Evolutionary conservation across 2,113 vertebrate genomes (phyloP).

Genomic region (Fulica atra): DNA sequence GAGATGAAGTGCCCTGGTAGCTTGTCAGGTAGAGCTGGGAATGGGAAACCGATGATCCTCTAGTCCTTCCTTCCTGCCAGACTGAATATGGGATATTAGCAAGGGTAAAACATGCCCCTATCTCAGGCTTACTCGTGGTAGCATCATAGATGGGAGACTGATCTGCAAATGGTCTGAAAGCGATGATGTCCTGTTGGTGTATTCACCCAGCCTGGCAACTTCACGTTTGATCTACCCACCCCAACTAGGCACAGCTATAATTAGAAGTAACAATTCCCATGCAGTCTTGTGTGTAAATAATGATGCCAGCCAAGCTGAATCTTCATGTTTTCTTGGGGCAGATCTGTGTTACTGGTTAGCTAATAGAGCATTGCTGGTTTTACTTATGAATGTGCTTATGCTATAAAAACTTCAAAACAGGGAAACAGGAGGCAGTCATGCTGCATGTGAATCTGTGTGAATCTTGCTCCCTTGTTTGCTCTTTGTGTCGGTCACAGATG

Average conservation of each 20-base stretch:
- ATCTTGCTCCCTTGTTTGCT: background rate
- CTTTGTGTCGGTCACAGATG: background rate
- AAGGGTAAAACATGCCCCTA: background rate
- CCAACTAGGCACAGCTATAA: background rate
- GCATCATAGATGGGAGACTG: background rate
- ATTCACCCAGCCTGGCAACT: background rate
- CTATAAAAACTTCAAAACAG: background rate
- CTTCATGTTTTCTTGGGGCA: background rate
- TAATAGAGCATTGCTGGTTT: background rate
- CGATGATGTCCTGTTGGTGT: background rate
- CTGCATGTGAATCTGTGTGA: background rate
- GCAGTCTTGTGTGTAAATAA: background rate
- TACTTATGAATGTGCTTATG: background rate
- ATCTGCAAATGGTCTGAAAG: background rate
- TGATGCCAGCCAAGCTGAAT: background rate
- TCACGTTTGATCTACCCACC: background rate
- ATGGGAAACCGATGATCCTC: background rate
- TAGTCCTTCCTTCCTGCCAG: background rate
- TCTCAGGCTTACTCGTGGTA: background rate
- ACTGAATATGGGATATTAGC: background rate
- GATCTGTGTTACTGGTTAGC: background rate
- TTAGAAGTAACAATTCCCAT: background rate
- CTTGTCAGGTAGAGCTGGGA: background rate
- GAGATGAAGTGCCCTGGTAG: background rate
- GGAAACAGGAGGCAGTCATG: background rate